Evolutionary conservation across 2,888 invertebrate genomes (phyloP), one percentile per base, ranked within the genome.

Genomic region (Cyclophora punctaria): DNA sequence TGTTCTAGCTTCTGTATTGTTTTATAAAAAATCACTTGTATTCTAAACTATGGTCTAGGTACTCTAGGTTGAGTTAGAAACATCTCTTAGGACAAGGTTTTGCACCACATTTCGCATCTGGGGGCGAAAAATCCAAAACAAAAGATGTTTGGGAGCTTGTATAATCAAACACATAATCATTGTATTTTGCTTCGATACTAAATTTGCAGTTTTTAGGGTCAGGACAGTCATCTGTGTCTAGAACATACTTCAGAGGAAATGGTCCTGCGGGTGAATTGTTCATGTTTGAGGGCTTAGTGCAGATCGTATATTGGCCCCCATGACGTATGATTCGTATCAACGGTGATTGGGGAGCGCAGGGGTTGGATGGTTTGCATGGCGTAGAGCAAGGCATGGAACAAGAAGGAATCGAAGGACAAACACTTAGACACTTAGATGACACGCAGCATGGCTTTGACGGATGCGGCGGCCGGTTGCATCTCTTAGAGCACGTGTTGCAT

Each of bases 141-240:
- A 87, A 88, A 2, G 87, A 87, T 2, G 80, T 63, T 51, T 86
- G 78, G 0, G 87, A 87, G 56, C 82, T 82, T 3, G 84, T 83
- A 51, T 85, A 87, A 50, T 88, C 87, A 51, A 87, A 87, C 50
- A 78, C 80, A 50, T 83, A 82, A 49, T 87, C 83, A 49, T 88
- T 88, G 52, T 72, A 87, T 59, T 86, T 87, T 0, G 83, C 87
- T 65, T 88, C 87, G 2, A 88, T 74, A 53, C 83, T 83, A 59
- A 67, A 87, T 62, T 78, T 85, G 0, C 64, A 65, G 0, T 61
- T 59, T 37, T 51, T 44, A 5, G 45, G 33, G 3, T 53, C 53
- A 2, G 65, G 65, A 3, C 57, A 48, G 3, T 62, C 63, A 34
- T 73, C 71, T 4, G 78, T 72, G 55, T 87, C 75, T 0, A 88